phyloP scores from a whole-genome alignment of 1,140 invertebrate genomes.

The Maconellicoccus hirsutus region DNA sequence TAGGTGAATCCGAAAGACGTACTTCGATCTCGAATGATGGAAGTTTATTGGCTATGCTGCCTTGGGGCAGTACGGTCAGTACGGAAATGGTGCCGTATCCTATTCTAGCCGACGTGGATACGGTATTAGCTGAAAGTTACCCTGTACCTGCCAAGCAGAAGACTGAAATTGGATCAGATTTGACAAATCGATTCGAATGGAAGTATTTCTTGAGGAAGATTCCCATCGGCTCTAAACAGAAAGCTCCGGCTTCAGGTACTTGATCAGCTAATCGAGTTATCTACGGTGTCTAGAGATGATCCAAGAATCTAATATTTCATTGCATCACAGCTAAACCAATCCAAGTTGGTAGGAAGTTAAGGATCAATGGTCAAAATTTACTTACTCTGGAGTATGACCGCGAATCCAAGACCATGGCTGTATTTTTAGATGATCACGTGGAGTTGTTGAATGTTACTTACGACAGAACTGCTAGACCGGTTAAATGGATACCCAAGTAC shows the following conservation, averaged over 20 bases:
- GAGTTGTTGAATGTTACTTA: conserved; percentile 86
- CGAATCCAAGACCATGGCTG: conserved; percentile 74
- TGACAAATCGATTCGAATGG: conserved; percentile 91
- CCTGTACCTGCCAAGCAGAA: conserved; percentile 80
- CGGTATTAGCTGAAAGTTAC: conserved; percentile 72
- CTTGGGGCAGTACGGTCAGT: conserved; percentile 70
- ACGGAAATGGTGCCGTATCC: conserved; percentile 78
- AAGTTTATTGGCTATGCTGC: conserved; percentile 60
- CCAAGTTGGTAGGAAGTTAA: conserved; percentile 68
- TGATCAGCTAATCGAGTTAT: background rate
- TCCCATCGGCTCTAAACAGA: conserved; percentile 29
- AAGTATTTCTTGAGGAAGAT: conserved; percentile 60
- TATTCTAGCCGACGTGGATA: conserved; percentile 67
- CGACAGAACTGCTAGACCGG: conserved; percentile 75
- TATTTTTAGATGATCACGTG: conserved; percentile 76
- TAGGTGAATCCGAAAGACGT: conserved; percentile 61
- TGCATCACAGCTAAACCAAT: conserved; percentile 43
- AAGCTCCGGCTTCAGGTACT: conserved; percentile 22
- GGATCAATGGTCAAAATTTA: conserved; percentile 83
- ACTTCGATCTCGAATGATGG: conserved; percentile 71
- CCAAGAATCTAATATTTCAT: conserved; percentile 37
- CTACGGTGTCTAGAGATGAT: conserved; percentile 39
- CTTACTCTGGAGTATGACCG: conserved; percentile 86
- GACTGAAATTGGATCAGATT: conserved; percentile 74
- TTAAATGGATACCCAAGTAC: conserved; percentile 72